These are phyloP conservation scores for Acronicta psi DNA, from an alignment of 2,888 invertebrate genomes.

Conservation along the genomic window DNA sequence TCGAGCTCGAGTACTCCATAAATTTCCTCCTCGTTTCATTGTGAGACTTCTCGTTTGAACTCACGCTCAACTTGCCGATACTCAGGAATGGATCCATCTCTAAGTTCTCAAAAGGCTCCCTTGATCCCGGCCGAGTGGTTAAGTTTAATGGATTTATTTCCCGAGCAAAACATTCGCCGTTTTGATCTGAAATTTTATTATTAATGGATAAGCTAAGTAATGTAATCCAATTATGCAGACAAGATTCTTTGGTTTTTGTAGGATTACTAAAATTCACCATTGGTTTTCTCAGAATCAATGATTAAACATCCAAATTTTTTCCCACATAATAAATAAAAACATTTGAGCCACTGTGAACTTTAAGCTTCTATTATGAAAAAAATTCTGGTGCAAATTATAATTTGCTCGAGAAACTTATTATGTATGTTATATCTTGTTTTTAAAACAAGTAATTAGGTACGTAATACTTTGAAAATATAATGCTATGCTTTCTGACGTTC, in stretches of 20 bases:
- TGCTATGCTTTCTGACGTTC: no score
- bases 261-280: no score
- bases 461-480: no score
- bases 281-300: no score
- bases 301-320: no score
- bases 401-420: no score
- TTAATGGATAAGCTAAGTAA: not conserved
- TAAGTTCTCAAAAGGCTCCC: slow-evolving; percentile 86
- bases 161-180: slow-evolving; percentile 91
- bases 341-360: no score
- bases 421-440: no score
- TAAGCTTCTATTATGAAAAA: no score
- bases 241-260: not conserved
- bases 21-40: slow-evolving; percentile 71
- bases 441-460: no score
- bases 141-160: slow-evolving; percentile 91
- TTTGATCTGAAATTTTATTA: slow-evolving; percentile 85
- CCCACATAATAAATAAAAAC: no score
- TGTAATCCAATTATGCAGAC: not conserved
- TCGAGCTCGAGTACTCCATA: slow-evolving; percentile 68
- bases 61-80: slow-evolving; percentile 76
- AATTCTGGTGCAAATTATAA: no score
- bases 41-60: slow-evolving; percentile 74
- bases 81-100: slow-evolving; percentile 80
- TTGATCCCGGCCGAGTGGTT: slow-evolving; percentile 77